These are phyloP conservation scores for Drosophila multiciliata DNA, from an alignment of 2,888 invertebrate species.

Conservation along the genomic window DNA sequence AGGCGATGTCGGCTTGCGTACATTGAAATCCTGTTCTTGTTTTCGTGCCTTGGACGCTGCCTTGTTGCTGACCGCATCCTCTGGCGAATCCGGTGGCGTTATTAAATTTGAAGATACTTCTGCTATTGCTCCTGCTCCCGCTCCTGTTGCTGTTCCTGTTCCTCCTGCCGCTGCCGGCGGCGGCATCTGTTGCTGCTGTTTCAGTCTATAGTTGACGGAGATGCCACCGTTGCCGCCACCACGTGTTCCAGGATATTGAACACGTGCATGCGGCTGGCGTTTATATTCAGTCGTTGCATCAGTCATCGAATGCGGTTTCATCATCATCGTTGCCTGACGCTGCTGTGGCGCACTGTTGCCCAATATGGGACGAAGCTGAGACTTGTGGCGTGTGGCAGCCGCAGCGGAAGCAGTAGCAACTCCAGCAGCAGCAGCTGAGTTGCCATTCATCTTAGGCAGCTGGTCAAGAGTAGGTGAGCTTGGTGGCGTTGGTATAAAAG, in stretches of 20 bases:
- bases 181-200: constrained; percentile 31
- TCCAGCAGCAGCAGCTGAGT: constrained; percentile 47
- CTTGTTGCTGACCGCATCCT: constrained; percentile 15
- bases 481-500: background rate
- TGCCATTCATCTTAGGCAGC: constrained; percentile 42
- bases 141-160: constrained; percentile 9
- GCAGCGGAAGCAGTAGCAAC: constrained; percentile 24
- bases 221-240: constrained; percentile 13
- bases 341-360: constrained; percentile 58
- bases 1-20: constrained; percentile 1
- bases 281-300: constrained; percentile 17
- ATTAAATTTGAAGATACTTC: constrained; percentile 24
- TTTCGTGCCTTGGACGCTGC: background rate
- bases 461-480: background rate
- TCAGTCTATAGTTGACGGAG: constrained; percentile 68
- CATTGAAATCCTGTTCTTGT: background rate
- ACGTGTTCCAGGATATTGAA: constrained; percentile 15
- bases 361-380: constrained; percentile 59
- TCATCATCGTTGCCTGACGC: constrained; percentile 8
- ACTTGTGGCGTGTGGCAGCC: constrained; percentile 32
- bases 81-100: constrained; percentile 59
- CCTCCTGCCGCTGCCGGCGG: constrained; percentile 24
- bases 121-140: background rate
- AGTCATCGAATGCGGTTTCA: background rate
- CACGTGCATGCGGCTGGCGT: constrained; percentile 37